phyloP scores from a whole-genome alignment of 2,888 invertebrate species.

The Sarcophaga carnaria region DNA sequence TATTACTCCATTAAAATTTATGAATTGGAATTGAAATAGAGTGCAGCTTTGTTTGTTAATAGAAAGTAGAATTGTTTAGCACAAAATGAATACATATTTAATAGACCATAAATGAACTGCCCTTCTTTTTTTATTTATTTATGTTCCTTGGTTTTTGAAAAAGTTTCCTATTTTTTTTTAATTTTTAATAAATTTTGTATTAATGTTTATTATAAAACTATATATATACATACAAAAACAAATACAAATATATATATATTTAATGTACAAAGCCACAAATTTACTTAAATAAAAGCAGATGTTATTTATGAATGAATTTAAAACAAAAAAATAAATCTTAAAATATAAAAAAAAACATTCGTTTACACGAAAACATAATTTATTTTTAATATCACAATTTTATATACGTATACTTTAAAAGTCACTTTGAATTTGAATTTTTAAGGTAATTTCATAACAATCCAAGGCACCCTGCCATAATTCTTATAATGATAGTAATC shows the following conservation, averaged over 20 bases:
- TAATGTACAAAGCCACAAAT: conserved; percentile 63
- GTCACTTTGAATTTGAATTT: background rate
- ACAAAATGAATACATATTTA: conserved; percentile 20
- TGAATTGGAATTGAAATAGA: conserved; percentile 1
- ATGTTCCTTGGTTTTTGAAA: conserved; percentile 3
- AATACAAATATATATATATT: conserved; percentile 1
- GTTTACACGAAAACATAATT: background rate
- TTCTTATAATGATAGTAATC: conserved; percentile 92
- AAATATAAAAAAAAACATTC: background rate
- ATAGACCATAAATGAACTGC: conserved; percentile 5
- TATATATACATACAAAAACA: background rate
- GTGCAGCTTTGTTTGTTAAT: conserved; percentile 33
- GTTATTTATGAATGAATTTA: conserved; percentile 48
- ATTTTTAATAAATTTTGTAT: conserved; percentile 15
- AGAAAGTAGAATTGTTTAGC: conserved; percentile 12
- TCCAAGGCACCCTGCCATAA: conserved; percentile 91
- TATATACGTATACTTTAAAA: background rate
- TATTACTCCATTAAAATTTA: conserved; percentile 28
- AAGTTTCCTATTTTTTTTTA: conserved; percentile 34
- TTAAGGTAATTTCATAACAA: conserved; percentile 90
- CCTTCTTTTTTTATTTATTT: background rate
- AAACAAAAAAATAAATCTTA: conserved; percentile 10
- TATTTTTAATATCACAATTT: conserved; percentile 42
- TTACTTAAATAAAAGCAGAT: conserved; percentile 61
- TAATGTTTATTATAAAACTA: conserved; percentile 15